Evolutionary conservation across 2,888 invertebrate genomes (phyloP), one percentile per base, ranked within the genome.

Genomic region (Microplitis deprimator): DNA sequence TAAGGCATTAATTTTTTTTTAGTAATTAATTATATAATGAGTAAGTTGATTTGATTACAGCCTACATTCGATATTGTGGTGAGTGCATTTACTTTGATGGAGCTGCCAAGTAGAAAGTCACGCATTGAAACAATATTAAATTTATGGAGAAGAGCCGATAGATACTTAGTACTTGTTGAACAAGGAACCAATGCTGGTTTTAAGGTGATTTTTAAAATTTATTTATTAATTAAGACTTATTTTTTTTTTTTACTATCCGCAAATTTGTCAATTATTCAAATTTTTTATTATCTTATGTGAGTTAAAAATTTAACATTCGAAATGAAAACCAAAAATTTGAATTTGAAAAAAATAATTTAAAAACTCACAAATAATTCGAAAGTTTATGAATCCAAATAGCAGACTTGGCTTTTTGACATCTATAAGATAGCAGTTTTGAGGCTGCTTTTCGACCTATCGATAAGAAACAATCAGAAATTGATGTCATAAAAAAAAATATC

Each of bases 141-240:
- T 84, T 91, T 98, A 7, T 98, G 98, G 98, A 93, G 93, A 74
- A 97, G 96, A 91, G 96, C 97, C 0, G 92, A 93, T 81, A 92
- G 94, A 10, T 97, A 95, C 87, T 90, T 98, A 85, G 92, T 98
- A 13, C 91, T 98, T 5, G 93, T 97, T 0, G 98, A 98, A 90
- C 93, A 94, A 81, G 98, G 98, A 5, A 94, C 94, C 0, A 93
- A 93, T 80, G 94, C 95, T 62, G 98, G 97, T 1, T 97, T 95
- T 86, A 92, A 92, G 87, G 92, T 96, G 82, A 78, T 80, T 76
- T 39, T 50, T 73, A 72, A 50, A 62, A 60, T 75, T 73, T 64
- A 67, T 62, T 40, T 77, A 59, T 64, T 29, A 6, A 59, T 38
- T 39, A 39, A 20, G 13, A 39, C 7, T 39, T 59, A 62, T 39